Conservation (phyloP, 35 echinoderm and acorn worm genomes). For the Patiria miniata region DNA sequence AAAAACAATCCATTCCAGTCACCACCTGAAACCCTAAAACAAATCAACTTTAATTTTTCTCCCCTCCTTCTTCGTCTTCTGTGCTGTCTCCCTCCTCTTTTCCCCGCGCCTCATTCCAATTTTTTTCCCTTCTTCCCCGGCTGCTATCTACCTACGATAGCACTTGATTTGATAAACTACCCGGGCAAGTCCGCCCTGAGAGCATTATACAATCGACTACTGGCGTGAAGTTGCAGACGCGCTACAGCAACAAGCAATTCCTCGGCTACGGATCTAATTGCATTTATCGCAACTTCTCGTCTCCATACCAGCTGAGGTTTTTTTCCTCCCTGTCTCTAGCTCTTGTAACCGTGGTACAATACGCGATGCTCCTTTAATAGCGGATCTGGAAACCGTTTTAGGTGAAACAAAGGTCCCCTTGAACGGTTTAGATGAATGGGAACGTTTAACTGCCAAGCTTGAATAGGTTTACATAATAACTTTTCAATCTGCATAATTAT, state of each 20-base stretch:
- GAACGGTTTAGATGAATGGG: too few relatives aligned
- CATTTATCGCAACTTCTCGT: constrained; percentile 14
- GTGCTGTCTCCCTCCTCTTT: background rate
- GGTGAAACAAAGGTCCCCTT: too few relatives aligned
- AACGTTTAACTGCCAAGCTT: too few relatives aligned
- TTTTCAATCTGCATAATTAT: too few relatives aligned
- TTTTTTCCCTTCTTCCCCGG: background rate
- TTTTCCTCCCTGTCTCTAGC: background rate
- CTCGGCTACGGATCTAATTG: background rate
- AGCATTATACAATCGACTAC: constrained; percentile 18
- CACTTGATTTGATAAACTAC: constrained; percentile 4
- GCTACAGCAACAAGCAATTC: constrained; percentile 16
- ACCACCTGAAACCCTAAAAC: constrained; percentile 30
- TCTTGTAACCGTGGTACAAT: too few relatives aligned
- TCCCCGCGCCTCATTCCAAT: background rate
- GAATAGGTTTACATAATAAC: too few relatives aligned
- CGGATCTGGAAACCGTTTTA: too few relatives aligned
- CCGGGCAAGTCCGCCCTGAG: background rate
- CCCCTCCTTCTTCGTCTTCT: background rate
- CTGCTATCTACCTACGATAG: background rate
- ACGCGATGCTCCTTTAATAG: too few relatives aligned
- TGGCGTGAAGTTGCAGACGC: background rate
- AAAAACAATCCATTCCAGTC: constrained; percentile 14
- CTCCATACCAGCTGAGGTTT: constrained; percentile 5
- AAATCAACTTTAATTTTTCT: constrained; percentile 24